Percentiles rank a stretch among this genome's conserved stretches.
Conservation (phyloP, 2,888 invertebrate genomes). For the Perdita meconis region DNA sequence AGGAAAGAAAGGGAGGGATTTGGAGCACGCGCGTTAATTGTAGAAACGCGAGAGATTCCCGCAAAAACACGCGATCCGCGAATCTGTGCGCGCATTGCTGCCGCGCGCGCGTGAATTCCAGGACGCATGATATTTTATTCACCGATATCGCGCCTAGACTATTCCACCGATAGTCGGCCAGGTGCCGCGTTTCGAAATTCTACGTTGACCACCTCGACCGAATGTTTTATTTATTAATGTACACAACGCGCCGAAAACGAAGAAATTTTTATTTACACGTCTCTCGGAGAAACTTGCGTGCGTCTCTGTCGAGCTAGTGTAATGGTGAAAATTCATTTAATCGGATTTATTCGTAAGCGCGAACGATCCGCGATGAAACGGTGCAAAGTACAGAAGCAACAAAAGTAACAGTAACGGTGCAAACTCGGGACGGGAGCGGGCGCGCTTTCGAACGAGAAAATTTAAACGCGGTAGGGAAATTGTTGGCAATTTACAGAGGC, state of each 20-base stretch:
- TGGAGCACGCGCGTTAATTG: slow-evolving; percentile 70
- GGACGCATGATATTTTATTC: slow-evolving; percentile 76
- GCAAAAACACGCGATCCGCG: slow-evolving; percentile 66
- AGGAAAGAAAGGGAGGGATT: slow-evolving; percentile 32
- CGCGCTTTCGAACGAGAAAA: background rate
- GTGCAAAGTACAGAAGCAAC: too few species aligned
- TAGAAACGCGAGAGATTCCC: slow-evolving; percentile 65
- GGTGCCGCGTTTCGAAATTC: slow-evolving; percentile 36
- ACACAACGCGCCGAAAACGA: slow-evolving; percentile 33
- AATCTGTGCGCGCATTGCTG: slow-evolving; percentile 16
- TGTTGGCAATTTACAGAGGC: slow-evolving; percentile 79
- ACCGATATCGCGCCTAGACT: slow-evolving; percentile 79
- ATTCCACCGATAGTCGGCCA: slow-evolving; percentile 69
- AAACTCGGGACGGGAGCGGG: background rate
- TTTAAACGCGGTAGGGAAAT: slow-evolving; percentile 58
- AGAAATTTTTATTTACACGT: too few species aligned
- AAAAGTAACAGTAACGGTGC: background rate
- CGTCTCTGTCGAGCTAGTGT: background rate
- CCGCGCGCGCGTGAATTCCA: slow-evolving; percentile 14
- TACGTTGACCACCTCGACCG: too few species aligned
- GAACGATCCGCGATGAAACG: too few species aligned
- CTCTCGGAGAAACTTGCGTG: background rate
- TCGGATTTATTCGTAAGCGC: background rate
- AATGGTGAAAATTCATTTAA: slow-evolving; percentile 4
- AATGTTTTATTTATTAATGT: slow-evolving; percentile 51